These are phyloP conservation scores for Troides helena DNA, from an alignment of 2,888 invertebrate genomes.

Conservation along the genomic window DNA sequence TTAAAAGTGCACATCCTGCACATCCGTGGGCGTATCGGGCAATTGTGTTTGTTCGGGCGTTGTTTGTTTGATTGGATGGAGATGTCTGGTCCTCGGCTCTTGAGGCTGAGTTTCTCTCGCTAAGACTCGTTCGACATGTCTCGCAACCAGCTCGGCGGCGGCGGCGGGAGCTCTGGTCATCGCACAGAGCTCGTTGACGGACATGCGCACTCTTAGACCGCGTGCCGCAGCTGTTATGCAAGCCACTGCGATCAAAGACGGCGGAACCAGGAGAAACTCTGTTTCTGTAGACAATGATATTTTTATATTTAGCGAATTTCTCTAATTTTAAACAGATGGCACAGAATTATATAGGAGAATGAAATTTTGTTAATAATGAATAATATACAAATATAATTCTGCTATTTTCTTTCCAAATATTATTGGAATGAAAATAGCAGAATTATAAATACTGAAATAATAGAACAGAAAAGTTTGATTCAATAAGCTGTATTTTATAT, in stretches of 20 bases:
- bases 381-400: too few relatives aligned
- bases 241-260: constrained; percentile 85
- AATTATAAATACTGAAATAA: too few relatives aligned
- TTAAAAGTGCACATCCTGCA: constrained; percentile 82
- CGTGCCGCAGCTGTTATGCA: constrained; percentile 85
- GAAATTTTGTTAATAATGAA: too few relatives aligned
- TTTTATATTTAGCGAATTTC: neutral
- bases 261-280: constrained; percentile 85
- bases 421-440: too few relatives aligned
- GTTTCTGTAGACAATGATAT: constrained; percentile 81
- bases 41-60: constrained; percentile 62
- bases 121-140: constrained; percentile 81
- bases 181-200: constrained; percentile 65
- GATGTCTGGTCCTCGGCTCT: constrained; percentile 57
- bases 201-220: constrained; percentile 76
- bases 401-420: too few relatives aligned
- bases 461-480: too few relatives aligned
- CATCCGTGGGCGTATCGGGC: constrained; percentile 83
- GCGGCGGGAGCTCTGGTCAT: constrained; percentile 74
- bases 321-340: neutral
- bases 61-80: constrained; percentile 56
- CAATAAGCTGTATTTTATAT: too few relatives aligned
- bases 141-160: constrained; percentile 77
- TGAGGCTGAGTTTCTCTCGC: constrained; percentile 78
- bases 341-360: too few relatives aligned